phyloP scores from a whole-genome alignment of 2,888 invertebrate genomes.

The Lomographa bimaculata region DNA sequence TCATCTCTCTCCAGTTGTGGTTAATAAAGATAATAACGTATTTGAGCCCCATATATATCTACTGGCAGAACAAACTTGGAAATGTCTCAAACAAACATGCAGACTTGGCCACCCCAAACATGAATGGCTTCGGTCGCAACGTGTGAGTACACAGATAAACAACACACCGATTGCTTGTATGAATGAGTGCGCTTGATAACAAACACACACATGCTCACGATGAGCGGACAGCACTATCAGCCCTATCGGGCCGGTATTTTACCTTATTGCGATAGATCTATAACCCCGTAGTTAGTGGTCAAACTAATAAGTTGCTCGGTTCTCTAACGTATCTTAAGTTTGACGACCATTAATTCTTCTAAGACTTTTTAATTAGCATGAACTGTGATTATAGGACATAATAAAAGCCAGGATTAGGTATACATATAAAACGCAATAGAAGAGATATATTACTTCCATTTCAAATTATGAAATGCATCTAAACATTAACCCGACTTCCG shows the following conservation, averaged over 20 bases:
- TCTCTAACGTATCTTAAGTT: too few relatives aligned
- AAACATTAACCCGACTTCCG: slow-evolving; percentile 25
- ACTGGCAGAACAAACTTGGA: too few relatives aligned
- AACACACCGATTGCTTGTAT: slow-evolving; percentile 24
- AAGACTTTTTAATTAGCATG: too few relatives aligned
- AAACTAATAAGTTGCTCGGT: too few relatives aligned
- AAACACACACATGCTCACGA: slow-evolving; percentile 25
- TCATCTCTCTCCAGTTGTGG: too few relatives aligned
- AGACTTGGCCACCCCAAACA: slow-evolving; percentile 31
- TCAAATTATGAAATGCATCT: slow-evolving; percentile 8
- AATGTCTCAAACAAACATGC: slow-evolving; percentile 1
- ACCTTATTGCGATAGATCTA: slow-evolving; percentile 36
- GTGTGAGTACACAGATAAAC: slow-evolving; percentile 35
- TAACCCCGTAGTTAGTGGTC: too few relatives aligned
- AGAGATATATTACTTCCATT: background rate
- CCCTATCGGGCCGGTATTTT: slow-evolving; percentile 38
- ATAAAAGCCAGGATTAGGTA: too few relatives aligned
- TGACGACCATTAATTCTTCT: too few relatives aligned
- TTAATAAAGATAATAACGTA: too few relatives aligned
- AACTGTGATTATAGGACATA: too few relatives aligned
- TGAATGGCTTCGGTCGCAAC: slow-evolving; percentile 40
- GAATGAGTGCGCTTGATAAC: slow-evolving; percentile 47
- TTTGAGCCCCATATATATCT: too few relatives aligned
- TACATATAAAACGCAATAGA: slow-evolving; percentile 6
- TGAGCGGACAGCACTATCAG: slow-evolving; percentile 23